Conservation (phyloP, 2,888 invertebrate genomes). For the Neocrepidodera transversa region DNA sequence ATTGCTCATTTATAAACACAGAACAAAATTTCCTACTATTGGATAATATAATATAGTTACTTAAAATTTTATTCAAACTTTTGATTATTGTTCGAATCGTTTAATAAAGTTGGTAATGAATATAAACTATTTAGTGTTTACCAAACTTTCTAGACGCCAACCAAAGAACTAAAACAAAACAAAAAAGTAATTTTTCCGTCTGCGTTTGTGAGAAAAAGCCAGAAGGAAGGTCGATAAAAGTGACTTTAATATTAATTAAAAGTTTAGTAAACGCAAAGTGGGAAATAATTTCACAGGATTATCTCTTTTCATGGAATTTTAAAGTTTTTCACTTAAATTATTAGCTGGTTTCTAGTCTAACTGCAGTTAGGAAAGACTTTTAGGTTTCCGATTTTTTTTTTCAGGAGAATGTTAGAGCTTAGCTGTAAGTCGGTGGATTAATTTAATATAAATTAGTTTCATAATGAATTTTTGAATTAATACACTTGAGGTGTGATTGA, state of each 20-base stretch:
- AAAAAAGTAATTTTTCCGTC: background rate
- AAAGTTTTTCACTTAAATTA: slow-evolving; percentile 42
- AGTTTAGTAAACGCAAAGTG: slow-evolving; percentile 23
- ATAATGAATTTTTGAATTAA: too few relatives aligned
- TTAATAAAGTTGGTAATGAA: too few relatives aligned
- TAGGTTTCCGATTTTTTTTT: too few relatives aligned
- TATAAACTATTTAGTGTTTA: background rate
- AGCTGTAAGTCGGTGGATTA: too few relatives aligned
- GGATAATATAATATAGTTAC: too few relatives aligned
- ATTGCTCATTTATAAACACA: too few relatives aligned
- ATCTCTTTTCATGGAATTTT: slow-evolving; percentile 38
- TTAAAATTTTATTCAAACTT: too few relatives aligned
- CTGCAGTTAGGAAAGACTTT: slow-evolving; percentile 30
- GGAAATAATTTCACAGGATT: slow-evolving; percentile 37
- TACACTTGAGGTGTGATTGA: too few relatives aligned
- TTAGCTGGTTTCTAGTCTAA: slow-evolving; percentile 24
- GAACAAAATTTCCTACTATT: too few relatives aligned
- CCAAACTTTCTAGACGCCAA: background rate
- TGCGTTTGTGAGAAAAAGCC: slow-evolving; percentile 4
- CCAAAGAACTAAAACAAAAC: background rate
- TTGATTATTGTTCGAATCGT: too few relatives aligned
- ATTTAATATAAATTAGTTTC: too few relatives aligned
- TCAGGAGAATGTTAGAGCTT: too few relatives aligned
- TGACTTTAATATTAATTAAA: slow-evolving; percentile 35
- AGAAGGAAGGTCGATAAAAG: slow-evolving; percentile 17